These are phyloP conservation scores for Nesoenas mayeri DNA, from an alignment of 2,113 vertebrate genomes.

Conservation along the genomic window DNA sequence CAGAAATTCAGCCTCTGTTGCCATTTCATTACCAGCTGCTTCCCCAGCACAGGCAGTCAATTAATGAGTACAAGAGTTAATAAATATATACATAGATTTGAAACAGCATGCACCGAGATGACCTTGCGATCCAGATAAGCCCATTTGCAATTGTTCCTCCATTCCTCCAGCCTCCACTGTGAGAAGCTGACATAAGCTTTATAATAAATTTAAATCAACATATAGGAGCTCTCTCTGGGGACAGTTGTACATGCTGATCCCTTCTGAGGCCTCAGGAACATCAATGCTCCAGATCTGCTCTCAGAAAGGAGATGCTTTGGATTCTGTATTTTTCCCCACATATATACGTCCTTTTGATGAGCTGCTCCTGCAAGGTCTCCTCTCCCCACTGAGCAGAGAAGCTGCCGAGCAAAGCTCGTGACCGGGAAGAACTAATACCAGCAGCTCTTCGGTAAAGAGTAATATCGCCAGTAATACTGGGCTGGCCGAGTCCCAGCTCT, in stretches of 20 bases:
- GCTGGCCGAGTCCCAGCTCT: slow-evolving; percentile 4
- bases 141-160: neutral
- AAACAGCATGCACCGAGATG: neutral
- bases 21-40: neutral
- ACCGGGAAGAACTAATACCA: neutral
- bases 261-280: neutral
- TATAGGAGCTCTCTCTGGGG: neutral
- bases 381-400: neutral
- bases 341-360: neutral
- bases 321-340: neutral
- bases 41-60: neutral
- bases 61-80: neutral
- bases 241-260: neutral
- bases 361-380: neutral
- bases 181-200: neutral
- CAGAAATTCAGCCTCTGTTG: neutral
- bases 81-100: neutral
- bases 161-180: neutral
- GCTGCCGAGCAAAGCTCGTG: neutral
- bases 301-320: neutral
- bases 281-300: neutral
- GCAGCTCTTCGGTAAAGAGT: neutral
- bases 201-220: neutral
- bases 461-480: neutral
- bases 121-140: neutral